These are phyloP conservation scores for Glyptemys insculpta DNA, from an alignment of 2,797 vertebrate species.

Conservation along the genomic window DNA sequence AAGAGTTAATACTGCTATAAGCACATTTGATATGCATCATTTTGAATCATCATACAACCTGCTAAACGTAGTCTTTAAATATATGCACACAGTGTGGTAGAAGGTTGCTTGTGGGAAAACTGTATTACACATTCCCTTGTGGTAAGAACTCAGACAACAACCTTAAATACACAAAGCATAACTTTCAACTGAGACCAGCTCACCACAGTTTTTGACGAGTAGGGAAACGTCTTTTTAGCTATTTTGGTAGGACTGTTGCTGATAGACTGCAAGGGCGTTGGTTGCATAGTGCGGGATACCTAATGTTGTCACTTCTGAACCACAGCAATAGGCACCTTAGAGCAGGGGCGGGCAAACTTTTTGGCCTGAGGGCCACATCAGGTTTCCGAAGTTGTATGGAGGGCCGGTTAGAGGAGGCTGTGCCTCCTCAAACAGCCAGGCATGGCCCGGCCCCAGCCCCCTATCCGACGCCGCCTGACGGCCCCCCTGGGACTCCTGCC, in stretches of 20 bases:
- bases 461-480: too few species aligned
- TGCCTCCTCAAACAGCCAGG: too few species aligned
- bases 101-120: background rate
- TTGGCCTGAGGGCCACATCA: too few species aligned
- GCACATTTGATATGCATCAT: background rate
- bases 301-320: background rate
- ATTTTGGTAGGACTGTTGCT: accelerated
- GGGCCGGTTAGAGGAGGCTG: too few species aligned
- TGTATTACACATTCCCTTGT: background rate
- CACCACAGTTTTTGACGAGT: background rate
- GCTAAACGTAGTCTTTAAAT: background rate
- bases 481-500: too few species aligned
- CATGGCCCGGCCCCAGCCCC: too few species aligned
- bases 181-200: background rate
- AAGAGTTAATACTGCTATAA: background rate
- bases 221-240: background rate
- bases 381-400: too few species aligned
- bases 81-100: background rate
- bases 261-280: background rate
- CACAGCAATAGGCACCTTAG: background rate
- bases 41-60: background rate
- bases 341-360: background rate
- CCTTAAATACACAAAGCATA: background rate
- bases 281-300: background rate
- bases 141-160: accelerated